phyloP scores from a whole-genome alignment of 2,797 vertebrate genomes.

The Amblyopsis hoosieri region DNA sequence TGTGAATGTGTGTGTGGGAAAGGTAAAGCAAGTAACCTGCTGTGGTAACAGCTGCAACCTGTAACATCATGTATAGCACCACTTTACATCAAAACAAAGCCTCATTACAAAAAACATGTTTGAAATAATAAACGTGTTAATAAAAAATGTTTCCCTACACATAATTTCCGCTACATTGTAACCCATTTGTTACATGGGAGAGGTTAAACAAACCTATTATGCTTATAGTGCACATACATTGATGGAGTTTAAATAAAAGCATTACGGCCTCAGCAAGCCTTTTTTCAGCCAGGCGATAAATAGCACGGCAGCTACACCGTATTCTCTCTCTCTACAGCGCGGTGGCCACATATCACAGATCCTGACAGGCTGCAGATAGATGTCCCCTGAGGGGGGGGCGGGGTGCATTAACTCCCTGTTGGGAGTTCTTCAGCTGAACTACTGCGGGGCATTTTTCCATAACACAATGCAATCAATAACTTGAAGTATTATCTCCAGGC shows the following conservation, averaged over 20 bases:
- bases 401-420: conserved; percentile 49
- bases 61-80: too few species aligned
- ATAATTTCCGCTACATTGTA: neutral
- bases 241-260: neutral
- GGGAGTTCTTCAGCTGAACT: conserved; percentile 53
- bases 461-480: conserved; percentile 63
- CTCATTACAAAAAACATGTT: too few species aligned
- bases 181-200: conserved; percentile 48
- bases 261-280: neutral
- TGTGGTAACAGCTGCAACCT: too few species aligned
- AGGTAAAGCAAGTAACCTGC: too few species aligned
- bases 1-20: too few species aligned
- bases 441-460: conserved; percentile 48
- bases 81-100: too few species aligned
- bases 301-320: neutral
- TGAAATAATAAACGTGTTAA: too few species aligned
- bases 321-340: conserved; percentile 23
- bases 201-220: conserved; percentile 49
- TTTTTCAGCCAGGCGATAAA: neutral
- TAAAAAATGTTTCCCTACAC: too few species aligned
- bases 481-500: conserved; percentile 50
- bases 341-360: conserved; percentile 51
- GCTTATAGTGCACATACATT: conserved; percentile 13
- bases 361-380: conserved; percentile 58
- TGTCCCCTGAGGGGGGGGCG: conserved; percentile 43